Conservation (phyloP, 2,888 invertebrate species). For the Amitus sp. region DNA sequence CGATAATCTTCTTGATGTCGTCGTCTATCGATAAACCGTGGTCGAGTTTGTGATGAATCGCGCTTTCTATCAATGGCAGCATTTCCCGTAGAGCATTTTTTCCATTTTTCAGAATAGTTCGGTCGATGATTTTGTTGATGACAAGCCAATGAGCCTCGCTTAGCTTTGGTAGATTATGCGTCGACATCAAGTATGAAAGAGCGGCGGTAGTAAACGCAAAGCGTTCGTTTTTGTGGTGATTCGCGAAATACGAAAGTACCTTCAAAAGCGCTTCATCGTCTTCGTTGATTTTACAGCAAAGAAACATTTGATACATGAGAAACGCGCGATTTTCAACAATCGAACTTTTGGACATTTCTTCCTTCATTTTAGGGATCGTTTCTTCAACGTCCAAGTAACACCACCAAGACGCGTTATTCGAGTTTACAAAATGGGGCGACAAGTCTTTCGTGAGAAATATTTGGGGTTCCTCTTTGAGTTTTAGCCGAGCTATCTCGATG, state of each 20-base stretch:
- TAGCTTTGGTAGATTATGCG: conserved; percentile 40
- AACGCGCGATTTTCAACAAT: conserved; percentile 27
- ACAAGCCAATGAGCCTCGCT: conserved; percentile 49
- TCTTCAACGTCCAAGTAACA: conserved; percentile 49
- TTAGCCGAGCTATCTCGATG: conserved; percentile 42
- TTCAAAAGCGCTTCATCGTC: conserved; percentile 48
- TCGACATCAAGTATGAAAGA: neutral
- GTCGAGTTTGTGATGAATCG: conserved; percentile 39
- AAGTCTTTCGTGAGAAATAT: neutral
- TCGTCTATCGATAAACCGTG: conserved; percentile 38
- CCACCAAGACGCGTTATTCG: conserved; percentile 41
- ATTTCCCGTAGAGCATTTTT: conserved; percentile 24
- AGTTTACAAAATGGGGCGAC: neutral
- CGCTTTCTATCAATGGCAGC: conserved; percentile 12
- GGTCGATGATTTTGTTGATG: conserved; percentile 47
- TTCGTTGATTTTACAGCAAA: conserved; percentile 54
- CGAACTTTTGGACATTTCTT: conserved; percentile 42
- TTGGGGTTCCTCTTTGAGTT: conserved; percentile 32
- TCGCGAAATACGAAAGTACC: conserved; percentile 47
- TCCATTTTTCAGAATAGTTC: conserved; percentile 35
- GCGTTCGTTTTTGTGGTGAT: conserved; percentile 56
- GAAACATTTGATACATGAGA: conserved; percentile 49
- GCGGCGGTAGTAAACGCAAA: conserved; percentile 34
- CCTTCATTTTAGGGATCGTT: conserved; percentile 45
- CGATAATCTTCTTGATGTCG: conserved; percentile 7